Evolutionary conservation across 1,140 invertebrate genomes (phyloP), one percentile per base, ranked within the genome.

Genomic region (Tribolium castaneum): DNA sequence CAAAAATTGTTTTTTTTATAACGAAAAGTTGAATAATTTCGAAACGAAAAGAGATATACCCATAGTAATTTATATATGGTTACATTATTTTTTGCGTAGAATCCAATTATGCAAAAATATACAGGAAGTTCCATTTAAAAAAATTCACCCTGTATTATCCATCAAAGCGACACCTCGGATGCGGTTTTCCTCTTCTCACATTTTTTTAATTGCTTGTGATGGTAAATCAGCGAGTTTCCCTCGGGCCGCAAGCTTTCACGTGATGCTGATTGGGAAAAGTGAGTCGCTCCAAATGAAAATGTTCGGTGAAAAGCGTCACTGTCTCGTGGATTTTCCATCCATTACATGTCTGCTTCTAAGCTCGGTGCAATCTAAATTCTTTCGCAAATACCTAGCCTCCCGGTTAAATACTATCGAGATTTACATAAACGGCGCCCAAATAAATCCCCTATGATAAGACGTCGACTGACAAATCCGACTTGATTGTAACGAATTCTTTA

Each of bases 291-390:
- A 19, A 52, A 52, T 52, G 10, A 13, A 52, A 52, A 52, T 52
- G 51, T 52, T 52, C 25, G 25, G 39, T 52, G 51, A 52, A 66
- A 66, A 66, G n/a, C 30, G 30, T 66, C 30, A 34, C 22, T 22
- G 54, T 59, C 54, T 19, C 6, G n/a, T 14, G 59, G 59, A 66
- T 66, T 66, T 35, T 66, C 25, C 59, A 66, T 66, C 59, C 30
- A 66, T 66, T 66, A 66, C 59, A 35, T 66, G 59, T 66, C 59
- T 35, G 59, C 30, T 30, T 66, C 34, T 66, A 66, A 66, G 30
- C 59, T 59, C 59, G 59, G 9, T 66, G 59, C 59, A 66, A 66
- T 66, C 59, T 66, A 66, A 66, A 66, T 66, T 66, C 59, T 12
- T 66, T 7, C 25, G 59, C 59, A 66, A 66, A 66, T 66, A 66